Conservation (phyloP, 2,113 vertebrate genomes). For the Macquaria australasica region DNA sequence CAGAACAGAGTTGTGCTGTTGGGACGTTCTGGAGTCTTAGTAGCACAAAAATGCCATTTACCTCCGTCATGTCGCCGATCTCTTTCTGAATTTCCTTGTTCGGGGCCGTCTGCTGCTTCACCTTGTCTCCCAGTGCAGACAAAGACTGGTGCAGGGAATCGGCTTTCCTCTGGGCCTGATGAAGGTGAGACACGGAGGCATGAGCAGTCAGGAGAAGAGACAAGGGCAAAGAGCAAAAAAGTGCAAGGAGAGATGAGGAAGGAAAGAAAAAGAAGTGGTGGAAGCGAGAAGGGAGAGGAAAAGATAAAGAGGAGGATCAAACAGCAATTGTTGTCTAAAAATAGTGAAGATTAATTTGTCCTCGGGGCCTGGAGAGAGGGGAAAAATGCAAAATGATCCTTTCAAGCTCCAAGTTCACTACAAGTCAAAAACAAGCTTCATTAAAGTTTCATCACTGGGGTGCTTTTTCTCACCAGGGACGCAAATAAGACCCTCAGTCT, state of each 20-base stretch:
- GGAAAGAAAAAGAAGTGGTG: neutral
- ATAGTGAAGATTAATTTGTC: slow-evolving; percentile 40
- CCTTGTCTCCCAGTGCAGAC: slow-evolving; percentile 87
- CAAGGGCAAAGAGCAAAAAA: neutral
- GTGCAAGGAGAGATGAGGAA: neutral
- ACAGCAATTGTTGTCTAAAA: slow-evolving; percentile 44
- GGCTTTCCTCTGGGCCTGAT: slow-evolving; percentile 93
- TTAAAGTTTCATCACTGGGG: slow-evolving; percentile 28
- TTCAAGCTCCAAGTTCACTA: slow-evolving; percentile 11
- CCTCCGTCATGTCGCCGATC: slow-evolving; percentile 93
- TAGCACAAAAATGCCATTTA: slow-evolving; percentile 62
- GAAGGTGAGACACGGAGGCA: neutral
- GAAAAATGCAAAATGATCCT: neutral
- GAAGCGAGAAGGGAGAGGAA: neutral
- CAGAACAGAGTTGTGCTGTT: neutral
- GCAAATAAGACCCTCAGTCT: neutral
- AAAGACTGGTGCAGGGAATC: slow-evolving; percentile 88
- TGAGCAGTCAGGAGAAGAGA: neutral
- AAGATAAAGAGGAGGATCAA: slow-evolving; percentile 32
- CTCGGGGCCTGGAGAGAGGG: slow-evolving; percentile 8
- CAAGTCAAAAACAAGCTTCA: slow-evolving; percentile 30
- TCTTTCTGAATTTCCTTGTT: slow-evolving; percentile 98
- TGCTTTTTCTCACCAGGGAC: neutral
- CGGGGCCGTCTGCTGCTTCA: slow-evolving; percentile 91
- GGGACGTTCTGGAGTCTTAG: neutral